Evolutionary conservation across 2,888 invertebrate genomes (phyloP).

Genomic region (Spatulosminthurus flaviceps): DNA sequence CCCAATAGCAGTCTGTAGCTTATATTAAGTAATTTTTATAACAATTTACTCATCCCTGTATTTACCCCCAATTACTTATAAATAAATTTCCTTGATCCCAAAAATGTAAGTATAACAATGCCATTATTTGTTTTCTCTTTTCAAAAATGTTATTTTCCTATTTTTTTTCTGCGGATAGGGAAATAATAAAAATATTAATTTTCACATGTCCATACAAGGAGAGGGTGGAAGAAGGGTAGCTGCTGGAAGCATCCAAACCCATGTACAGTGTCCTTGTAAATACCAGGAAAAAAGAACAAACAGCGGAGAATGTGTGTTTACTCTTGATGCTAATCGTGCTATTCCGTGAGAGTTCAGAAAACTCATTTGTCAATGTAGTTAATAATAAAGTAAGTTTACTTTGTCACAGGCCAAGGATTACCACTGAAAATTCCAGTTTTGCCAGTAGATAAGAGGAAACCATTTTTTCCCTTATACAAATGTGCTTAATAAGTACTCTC

Average conservation of each 20-base stretch:
- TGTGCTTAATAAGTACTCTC: neutral
- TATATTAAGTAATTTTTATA: no score
- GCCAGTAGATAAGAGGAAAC: neutral
- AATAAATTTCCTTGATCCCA: no score
- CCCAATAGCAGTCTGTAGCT: no score
- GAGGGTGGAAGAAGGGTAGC: no score
- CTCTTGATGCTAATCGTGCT: conserved; percentile 20
- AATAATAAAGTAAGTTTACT: conserved; percentile 23
- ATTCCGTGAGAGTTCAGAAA: conserved; percentile 21
- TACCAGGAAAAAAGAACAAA: conserved; percentile 24
- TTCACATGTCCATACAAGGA: no score
- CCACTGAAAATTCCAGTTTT: neutral
- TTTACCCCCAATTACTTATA: no score
- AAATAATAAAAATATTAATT: no score
- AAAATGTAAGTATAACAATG: no score
- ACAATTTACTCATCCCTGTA: no score
- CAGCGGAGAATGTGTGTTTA: neutral
- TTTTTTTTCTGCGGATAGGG: no score
- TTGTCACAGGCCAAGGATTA: conserved; percentile 11
- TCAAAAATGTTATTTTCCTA: no score
- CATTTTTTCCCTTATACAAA: neutral
- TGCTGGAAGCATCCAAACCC: neutral
- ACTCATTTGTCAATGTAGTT: conserved; percentile 23
- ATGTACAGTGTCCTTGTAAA: conserved; percentile 15
- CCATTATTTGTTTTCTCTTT: no score